Percentiles rank a stretch among this genome's conserved stretches.
phyloP scores from a whole-genome alignment of 2,888 invertebrate species.

The Seladonia tumulorum region DNA sequence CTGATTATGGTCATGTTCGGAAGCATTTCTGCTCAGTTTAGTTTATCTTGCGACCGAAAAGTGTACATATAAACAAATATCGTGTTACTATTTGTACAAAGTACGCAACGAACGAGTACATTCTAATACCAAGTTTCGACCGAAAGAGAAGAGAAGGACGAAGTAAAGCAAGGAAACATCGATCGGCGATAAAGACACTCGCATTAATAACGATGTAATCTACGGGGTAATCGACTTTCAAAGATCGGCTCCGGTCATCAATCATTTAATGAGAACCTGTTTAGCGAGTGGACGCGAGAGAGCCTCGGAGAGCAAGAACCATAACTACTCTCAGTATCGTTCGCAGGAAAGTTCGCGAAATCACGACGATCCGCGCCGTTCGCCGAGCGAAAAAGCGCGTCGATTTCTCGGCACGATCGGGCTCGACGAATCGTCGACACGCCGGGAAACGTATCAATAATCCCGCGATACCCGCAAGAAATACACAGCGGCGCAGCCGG shows the following conservation, averaged over 20 bases:
- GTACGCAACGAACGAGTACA: background rate
- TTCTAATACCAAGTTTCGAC: background rate
- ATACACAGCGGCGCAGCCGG: conserved; percentile 16
- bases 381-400: background rate
- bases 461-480: conserved; percentile 45
- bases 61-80: background rate
- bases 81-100: background rate
- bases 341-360: background rate
- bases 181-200: background rate
- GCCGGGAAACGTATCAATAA: conserved; percentile 11
- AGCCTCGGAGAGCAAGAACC: background rate
- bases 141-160: background rate
- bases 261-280: conserved; percentile 14
- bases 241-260: conserved; percentile 7
- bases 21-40: background rate
- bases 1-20: too few relatives aligned
- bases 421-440: conserved; percentile 31
- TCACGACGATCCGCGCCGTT: background rate
- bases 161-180: background rate
- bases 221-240: conserved; percentile 3
- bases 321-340: conserved; percentile 1
- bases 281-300: background rate
- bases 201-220: conserved; percentile 10
- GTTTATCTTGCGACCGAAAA: too few relatives aligned
- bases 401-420: background rate